Percentiles rank a stretch among this genome's conserved stretches.
Conservation (phyloP, 1,140 invertebrate species). For the Nasonia vitripennis region DNA sequence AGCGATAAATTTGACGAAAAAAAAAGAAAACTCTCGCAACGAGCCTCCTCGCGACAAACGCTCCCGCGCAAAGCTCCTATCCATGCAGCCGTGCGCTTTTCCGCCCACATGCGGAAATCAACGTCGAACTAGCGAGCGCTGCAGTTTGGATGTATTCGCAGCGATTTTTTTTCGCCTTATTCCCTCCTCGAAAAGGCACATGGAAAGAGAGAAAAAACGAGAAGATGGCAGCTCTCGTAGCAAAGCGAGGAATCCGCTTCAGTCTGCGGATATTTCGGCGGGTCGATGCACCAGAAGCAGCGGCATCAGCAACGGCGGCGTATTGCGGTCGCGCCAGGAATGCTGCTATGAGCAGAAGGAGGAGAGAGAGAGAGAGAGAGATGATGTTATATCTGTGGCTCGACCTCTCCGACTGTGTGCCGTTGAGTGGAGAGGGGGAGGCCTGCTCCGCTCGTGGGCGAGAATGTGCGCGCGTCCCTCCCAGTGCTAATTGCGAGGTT, state of each 20-base stretch:
- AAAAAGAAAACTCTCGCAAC: too few relatives aligned
- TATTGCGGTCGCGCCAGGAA: slow-evolving; percentile 39
- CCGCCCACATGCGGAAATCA: neutral
- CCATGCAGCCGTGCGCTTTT: neutral
- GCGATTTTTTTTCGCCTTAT: neutral
- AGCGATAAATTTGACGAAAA: too few relatives aligned
- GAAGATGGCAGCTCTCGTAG: neutral
- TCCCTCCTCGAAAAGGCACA: neutral
- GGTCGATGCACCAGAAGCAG: slow-evolving; percentile 29
- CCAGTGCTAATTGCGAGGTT: slow-evolving; percentile 36
- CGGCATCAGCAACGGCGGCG: neutral
- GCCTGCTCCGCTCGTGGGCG: neutral
- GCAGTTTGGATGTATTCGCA: neutral
- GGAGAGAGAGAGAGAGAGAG: neutral
- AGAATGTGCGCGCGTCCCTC: neutral
- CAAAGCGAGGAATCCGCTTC: neutral
- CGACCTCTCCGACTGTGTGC: neutral
- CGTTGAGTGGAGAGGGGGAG: too few relatives aligned
- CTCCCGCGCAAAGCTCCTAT: too few relatives aligned
- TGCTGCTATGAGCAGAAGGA: neutral
- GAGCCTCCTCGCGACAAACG: neutral
- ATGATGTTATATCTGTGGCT: neutral
- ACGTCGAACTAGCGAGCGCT: neutral
- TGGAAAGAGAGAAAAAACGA: neutral
- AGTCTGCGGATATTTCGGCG: slow-evolving; percentile 13